Evolutionary conservation across 2,797 vertebrate genomes (phyloP).

Genomic region (Cacajao melanocephalus): DNA sequence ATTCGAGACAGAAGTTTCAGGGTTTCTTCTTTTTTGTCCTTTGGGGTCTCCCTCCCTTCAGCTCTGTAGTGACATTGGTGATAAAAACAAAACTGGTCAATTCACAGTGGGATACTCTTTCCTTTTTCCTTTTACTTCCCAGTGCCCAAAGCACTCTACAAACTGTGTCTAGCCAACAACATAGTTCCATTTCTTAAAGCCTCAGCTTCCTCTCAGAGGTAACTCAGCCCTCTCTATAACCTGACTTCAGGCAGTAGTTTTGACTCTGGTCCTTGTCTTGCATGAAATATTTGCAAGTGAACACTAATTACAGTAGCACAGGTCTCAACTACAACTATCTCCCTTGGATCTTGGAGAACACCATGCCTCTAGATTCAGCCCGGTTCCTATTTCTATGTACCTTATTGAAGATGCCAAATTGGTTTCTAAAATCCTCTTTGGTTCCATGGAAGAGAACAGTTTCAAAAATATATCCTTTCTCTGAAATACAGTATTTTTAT

Average conservation of each 20-base stretch:
- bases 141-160: neutral
- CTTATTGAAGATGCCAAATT: neutral
- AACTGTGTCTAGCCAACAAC: neutral
- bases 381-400: neutral
- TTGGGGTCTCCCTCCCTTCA: neutral
- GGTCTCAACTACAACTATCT: neutral
- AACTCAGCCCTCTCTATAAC: neutral
- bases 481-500: neutral
- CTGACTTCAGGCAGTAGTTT: neutral
- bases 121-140: neutral
- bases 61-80: no score
- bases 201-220: neutral
- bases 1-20: neutral
- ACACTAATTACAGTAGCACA: neutral
- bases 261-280: neutral
- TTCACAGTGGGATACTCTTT: neutral
- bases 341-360: neutral
- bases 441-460: neutral
- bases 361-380: rapidly evolving
- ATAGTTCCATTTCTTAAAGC: neutral
- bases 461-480: neutral
- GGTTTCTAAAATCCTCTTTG: neutral
- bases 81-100: neutral
- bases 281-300: neutral
- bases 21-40: neutral